These are phyloP conservation scores for Epirrita christyi DNA, from an alignment of 2,888 invertebrate genomes.

Conservation along the genomic window DNA sequence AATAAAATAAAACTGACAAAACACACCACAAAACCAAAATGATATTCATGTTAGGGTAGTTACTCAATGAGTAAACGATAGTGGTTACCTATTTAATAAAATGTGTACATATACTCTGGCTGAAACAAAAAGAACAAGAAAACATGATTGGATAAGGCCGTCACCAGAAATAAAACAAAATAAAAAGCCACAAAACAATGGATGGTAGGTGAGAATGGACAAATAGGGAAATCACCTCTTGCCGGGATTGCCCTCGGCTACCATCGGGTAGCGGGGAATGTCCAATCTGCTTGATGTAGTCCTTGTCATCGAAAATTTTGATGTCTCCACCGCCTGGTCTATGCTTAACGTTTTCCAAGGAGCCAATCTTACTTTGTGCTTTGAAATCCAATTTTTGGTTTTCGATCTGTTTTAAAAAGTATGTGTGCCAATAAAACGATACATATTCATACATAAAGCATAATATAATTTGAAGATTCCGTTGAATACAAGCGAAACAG, in stretches of 20 bases:
- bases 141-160: slow-evolving; percentile 54
- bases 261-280: slow-evolving; percentile 68
- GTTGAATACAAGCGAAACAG: slow-evolving; percentile 28
- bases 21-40: slow-evolving; percentile 44
- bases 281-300: slow-evolving; percentile 92
- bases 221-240: slow-evolving; percentile 76
- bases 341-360: slow-evolving; percentile 95
- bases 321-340: slow-evolving; percentile 97
- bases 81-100: slow-evolving; percentile 68
- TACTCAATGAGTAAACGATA: slow-evolving; percentile 36
- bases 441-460: slow-evolving; percentile 41
- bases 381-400: slow-evolving; percentile 96
- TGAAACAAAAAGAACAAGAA: slow-evolving; percentile 74
- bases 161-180: slow-evolving; percentile 55
- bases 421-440: slow-evolving; percentile 67
- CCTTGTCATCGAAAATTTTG: slow-evolving; percentile 97
- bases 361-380: slow-evolving; percentile 96
- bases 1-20: slow-evolving; percentile 40
- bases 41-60: slow-evolving; percentile 34
- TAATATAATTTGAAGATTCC: slow-evolving; percentile 34
- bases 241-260: slow-evolving; percentile 69
- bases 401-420: slow-evolving; percentile 89
- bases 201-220: slow-evolving; percentile 47
- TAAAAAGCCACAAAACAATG: slow-evolving; percentile 49
- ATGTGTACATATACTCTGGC: slow-evolving; percentile 81